Base-by-base conservation (phyloP, 2,113 vertebrate species). In the Zonotrichia leucophrys region DNA sequence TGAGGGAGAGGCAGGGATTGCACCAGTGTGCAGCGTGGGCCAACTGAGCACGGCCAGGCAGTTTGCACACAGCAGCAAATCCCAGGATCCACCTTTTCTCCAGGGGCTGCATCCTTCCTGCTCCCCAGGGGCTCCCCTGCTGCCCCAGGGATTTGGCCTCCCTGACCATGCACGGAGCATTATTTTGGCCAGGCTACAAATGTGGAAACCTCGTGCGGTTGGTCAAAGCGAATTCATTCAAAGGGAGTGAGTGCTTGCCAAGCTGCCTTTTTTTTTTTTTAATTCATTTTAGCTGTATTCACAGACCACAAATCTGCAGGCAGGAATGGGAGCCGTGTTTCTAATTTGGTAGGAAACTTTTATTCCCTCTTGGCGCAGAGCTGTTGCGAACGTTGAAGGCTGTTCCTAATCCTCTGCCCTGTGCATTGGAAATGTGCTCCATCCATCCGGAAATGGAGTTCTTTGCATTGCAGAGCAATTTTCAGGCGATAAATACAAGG, bases 391-490 rank as follows among this genome's bases (percentile, higher is more conserved):
- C 15, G 73, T 66, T 63, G 69, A 88, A 82, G 81, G 77, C 91
- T 95, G 89, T 87, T 95, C 95, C 91, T 81, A 83, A 84, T 89
- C 90, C 87, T 49, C 73, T 94, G 89, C 83, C 91, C 92, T 30
- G 69, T 1, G 10, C 91, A 79, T 56, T 94, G 89, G 64, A 53
- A 92, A 89, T 79, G 66, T 73, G 89, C 88, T 92, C 87, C 4
- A 8, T 27, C 75, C 50, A 4, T 16, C 79, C 49, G 0, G 79
- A 91, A 83, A 77, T 6, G 52, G 44, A 70, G 84, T n/a, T 62
- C 67, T 96, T 95, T 91, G 91, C 89, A 78, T 27, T 44, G 95
- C 89, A 80, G 67, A 92, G 91, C 75, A 83, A 91, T 96, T 96
- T 94, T 37, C 0, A 0, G 84, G 92, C 62, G 55, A 96, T 95